Conservation (phyloP, 2,888 invertebrate genomes). For the Clitarchus hookeri region DNA sequence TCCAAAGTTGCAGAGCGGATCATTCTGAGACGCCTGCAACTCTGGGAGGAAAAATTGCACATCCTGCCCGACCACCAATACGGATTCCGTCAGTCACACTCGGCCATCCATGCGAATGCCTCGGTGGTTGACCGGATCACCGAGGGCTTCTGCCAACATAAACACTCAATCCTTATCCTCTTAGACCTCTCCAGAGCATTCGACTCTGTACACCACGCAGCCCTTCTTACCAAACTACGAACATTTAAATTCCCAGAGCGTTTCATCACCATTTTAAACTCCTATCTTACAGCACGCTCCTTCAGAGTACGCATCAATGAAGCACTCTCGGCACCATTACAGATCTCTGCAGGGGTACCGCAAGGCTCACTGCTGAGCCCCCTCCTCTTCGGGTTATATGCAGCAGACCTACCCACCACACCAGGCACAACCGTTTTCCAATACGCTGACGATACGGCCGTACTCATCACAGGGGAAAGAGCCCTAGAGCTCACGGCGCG, state of each 20-base stretch:
- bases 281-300: background rate
- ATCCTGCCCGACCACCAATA: background rate
- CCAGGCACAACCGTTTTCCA: background rate
- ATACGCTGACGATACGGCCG: constrained; percentile 20
- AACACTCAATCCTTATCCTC: background rate
- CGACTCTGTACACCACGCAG: background rate
- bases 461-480: background rate
- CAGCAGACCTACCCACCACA: background rate
- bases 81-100: background rate
- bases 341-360: background rate
- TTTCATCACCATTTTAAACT: background rate
- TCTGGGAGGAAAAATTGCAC: background rate
- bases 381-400: background rate
- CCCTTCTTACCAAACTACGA: background rate
- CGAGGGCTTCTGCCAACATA: background rate
- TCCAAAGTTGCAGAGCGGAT: background rate
- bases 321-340: background rate
- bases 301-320: background rate
- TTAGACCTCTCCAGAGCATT: background rate
- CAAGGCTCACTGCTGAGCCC: background rate
- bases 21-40: background rate
- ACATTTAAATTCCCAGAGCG: background rate
- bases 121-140: background rate
- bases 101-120: background rate
- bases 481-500: background rate